Evolutionary conservation across 2,797 vertebrate species (phyloP).

Genomic region (Semotilus atromaculatus): DNA sequence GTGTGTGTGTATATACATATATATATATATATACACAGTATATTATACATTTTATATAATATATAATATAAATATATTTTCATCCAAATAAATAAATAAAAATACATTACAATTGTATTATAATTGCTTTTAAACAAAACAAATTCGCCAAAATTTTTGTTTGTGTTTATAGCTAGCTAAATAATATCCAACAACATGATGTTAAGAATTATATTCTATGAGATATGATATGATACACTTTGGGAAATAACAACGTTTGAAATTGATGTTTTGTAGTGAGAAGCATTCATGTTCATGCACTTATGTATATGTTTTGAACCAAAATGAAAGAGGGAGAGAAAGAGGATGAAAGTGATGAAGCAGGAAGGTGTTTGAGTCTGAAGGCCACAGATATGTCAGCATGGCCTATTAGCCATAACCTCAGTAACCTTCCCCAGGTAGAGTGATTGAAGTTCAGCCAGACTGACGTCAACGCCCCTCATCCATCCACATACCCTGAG

Average conservation of each 20-base stretch:
- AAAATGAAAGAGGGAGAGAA: neutral
- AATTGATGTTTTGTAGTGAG: neutral
- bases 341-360: neutral
- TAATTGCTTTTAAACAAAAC: neutral
- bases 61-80: neutral
- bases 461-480: slow-evolving; percentile 36
- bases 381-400: slow-evolving; percentile 13
- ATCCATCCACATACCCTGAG: slow-evolving; percentile 40
- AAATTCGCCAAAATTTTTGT: neutral
- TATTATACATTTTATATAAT: neutral
- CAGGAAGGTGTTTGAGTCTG: slow-evolving; percentile 9
- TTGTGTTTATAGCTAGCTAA: too few species aligned
- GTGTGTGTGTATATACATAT: too few species aligned
- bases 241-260: neutral
- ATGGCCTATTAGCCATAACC: slow-evolving; percentile 25
- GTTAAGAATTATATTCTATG: neutral
- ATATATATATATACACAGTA: too few species aligned
- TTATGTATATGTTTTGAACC: neutral
- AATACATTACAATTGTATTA: neutral
- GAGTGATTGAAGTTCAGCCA: slow-evolving; percentile 43
- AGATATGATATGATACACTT: neutral
- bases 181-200: too few species aligned
- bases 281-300: neutral
- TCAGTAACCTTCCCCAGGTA: slow-evolving; percentile 34
- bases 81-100: neutral